Evolutionary conservation across 2,797 vertebrate genomes (phyloP), one percentile per base, ranked within the genome.

Genomic region (Lerista edwardsae): DNA sequence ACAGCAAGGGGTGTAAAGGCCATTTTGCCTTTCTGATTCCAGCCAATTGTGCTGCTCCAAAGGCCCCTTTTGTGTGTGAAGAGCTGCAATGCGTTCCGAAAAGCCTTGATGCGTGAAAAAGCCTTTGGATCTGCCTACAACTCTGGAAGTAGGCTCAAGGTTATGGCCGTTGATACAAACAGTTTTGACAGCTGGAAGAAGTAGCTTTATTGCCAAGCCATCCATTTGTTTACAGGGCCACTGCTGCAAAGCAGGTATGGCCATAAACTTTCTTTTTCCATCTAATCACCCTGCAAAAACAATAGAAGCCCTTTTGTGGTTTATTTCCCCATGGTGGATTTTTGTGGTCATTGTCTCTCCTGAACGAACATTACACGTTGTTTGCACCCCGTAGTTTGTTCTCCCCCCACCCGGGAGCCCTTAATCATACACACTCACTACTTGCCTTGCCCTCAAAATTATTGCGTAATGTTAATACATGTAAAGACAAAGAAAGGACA

Each of bases 391-490:
- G 55, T 86, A 89, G 91, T 91, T 93, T 93, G 95, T 93, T 88
- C 91, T 91, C 95, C 91, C 93, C 94, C 94, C n/a, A n/a, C n/a
- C 21, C 19, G 41, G 74, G 57, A 62, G 31, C 61, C 62, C 51
- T 71, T 51, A 68, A 92, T 93, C 96, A 95, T 92, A 96, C 96
- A 96, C 97, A 97, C 96, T 96, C 96, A 96, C 96, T 96, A 96
- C 96, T 94, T 94, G 95, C 95, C 95, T 96, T 97, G 95, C 96
- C 96, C 96, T 96, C 95, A 90, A 94, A 86, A 96, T 97, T 97
- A 97, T 97, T 97, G 96, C 96, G 92, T 96, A 95, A 93, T 95
- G 96, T 96, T 96, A 96, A 86, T 94, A 96, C 95, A 96, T 86
- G 91, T 96, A 97, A 94, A 96, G 96, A 96, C 94, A 95, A 92